Evolutionary conservation across 1,140 invertebrate genomes (phyloP), one percentile per base, ranked within the genome.

Genomic region (Paraescarpia echinospica): DNA sequence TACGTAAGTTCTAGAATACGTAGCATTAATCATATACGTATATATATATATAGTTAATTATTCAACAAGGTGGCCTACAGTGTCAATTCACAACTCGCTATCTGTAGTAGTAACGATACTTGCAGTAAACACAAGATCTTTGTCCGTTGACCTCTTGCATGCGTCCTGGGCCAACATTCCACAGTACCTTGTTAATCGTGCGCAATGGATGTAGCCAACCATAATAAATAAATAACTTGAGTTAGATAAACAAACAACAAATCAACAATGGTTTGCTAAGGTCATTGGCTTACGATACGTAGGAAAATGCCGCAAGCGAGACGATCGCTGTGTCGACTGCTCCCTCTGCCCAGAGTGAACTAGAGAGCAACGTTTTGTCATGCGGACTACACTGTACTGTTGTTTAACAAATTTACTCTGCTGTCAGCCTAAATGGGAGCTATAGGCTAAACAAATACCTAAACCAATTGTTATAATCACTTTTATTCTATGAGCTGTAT

Each of bases 151-250:
- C 59, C 59, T 77, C 2, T 77, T 77, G 59, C 59, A 77, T 77
- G 59, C 59, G 27, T 27, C 59, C 59, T 77, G 59, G 59, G 59
- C 59, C 59, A 77, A 77, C 22, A 27, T 18, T 77, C 59, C 27
- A 18, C 59, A 77, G 59, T 77, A 77, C 14, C 22, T 77, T 77
- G 59, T 77, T 18, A 77, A 77, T 77, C 59, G 22, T 77, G 59
- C 59, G 59, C 59, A 77, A 12, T 77, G 59, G 59, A 77, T 18
- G 59, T 77, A 77, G 59, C 59, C 59, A 77, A 6, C 2, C 27
- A 77, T 77, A 77, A 77, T 77, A 77, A 77, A 77, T 77, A 77
- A 77, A 77, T 77, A 77, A 77, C 59, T 77, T 31, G 59, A 77
- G 59, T 77, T 77, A 77, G 59, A 6, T 77, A 77, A 77, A 77